Evolutionary conservation across 2,888 invertebrate genomes (phyloP), one percentile per base, ranked within the genome.

Genomic region (Morinoia aosen): DNA sequence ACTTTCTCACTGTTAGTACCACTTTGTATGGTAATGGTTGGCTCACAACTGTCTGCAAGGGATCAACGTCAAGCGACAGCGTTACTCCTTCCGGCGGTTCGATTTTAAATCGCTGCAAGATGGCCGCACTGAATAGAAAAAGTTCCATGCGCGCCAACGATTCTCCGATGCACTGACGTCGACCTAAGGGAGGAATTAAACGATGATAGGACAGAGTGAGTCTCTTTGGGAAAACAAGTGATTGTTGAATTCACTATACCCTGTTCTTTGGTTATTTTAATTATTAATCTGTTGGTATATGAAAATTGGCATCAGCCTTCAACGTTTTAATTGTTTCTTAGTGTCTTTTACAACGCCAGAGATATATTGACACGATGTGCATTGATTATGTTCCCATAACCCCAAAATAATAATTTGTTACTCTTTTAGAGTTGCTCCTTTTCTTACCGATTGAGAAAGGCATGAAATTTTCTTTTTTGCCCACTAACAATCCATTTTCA

Each of bases 11-110:
- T 2, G 76, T 76, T 0, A 76, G 76, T 33, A 76, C 76, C 25
- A 76, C 76, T 76, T 76, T 76, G 76, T 76, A 76, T 48, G 76
- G 76, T 33, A 76, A 76, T 76, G 76, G 76, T 76, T 76, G 76
- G 33, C 25, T 76, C 76, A 76, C 76, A 33, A 76, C 33, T 33
- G 25, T 76, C 76, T 76, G 76, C 33, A 33, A 76, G 25, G 76
- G 76, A 76, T 76, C 76, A 33, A 76, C 76, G 10, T 33, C 76
- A 33, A 76, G 76, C 25, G 76, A 76, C 25, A 76, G 33, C 8
- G 19, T 76, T 0, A 76, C 76, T 76, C 25, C 76, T 33, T 76
- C 25, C 10, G 76, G 76, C 10, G 76, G 76, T 76, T 76, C 76
- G 33, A 76, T 76, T 76, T 76, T 61, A 8, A 61, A 76, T 76